Base-by-base conservation (phyloP, 2,888 invertebrate genomes). In the Julus scanicus region DNA sequence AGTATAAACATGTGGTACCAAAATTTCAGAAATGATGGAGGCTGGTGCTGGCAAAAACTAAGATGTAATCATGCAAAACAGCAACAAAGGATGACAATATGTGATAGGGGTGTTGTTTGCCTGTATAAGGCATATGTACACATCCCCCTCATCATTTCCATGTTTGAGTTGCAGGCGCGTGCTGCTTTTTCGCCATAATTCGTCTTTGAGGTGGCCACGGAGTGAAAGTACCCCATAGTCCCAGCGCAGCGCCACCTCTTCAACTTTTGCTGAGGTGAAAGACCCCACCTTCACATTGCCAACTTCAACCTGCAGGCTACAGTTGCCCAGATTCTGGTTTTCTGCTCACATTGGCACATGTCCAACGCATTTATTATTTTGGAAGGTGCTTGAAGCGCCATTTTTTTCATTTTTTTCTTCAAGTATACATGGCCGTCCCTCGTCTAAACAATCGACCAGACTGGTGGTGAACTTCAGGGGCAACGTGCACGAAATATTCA, bases 121-220 rank as follows among this genome's bases (percentile, higher is more conserved):
- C 71, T 29, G 71, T n/a, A n/a, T n/a, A n/a, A 8, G 11, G n/a
- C 71, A 29, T 71, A n/a, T 71, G 71, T 71, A 29, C 29, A 71
- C 71, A 71, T 29, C 29, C 15, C 13, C n/a, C 71, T 71, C 71
- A 71, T 71, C 71, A 71, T 71, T 29, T 71, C 71, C 71, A 29
- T 71, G 71, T 71, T 71, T 71, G 71, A 71, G 71, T 71, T 71
- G 29, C 71, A 71, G 71, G 71, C 71, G 71, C 71, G 71, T 71
- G 71, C 71, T 71, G 71, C 71, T 29, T 29, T 6, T n/a, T 29
- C n/a, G 6, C 63, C 6, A 63, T 63, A 63, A 63, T 71, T 71
- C 71, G 71, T 71, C 29, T 29, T 71, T 71, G 71, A 71, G 71
- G 71, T 71, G 71, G 71, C 71, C 71, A 71, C 29, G 71, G 11